Evolutionary conservation across 2,888 invertebrate species (phyloP), one percentile per base, ranked within the genome.

Genomic region (Schizaphis graminum): DNA sequence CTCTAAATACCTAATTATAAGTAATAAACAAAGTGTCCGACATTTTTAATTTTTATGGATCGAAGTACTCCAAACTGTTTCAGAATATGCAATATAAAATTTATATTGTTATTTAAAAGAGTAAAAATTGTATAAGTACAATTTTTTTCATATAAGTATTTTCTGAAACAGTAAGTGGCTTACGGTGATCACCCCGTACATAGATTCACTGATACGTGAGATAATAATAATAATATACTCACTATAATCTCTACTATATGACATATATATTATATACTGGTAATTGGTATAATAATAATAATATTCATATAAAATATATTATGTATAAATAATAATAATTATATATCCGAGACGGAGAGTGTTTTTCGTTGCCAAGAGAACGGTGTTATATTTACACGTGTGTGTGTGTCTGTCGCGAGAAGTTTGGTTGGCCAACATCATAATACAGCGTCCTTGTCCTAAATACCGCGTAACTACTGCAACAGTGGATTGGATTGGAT

Each of bases 311-410:
- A 53, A 44, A 86, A 44, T 26, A 44, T 44, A 86, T 86, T 21
- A 53, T 35, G 44, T 44, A 35, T 49, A 77, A 77, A 49, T 53
- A 77, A 77, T 77, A 35, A 77, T 77, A 35, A 77, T 77, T 77
- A 35, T 77, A 77, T 35, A 91, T 57, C n/a, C 44, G 49, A 57
- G 85, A 56, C n/a, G n/a, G 91, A 91, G 91, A 85, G 89, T 84
- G 77, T 89, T 88, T 92, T 89, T 93, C 92, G 77, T 88, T 89
- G 93, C 93, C 93, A 89, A 93, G 93, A 93, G 93, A 93, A 84
- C 89, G 93, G 57, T 56, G 28, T 41, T 67, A 28, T 77, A 77
- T 35, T 11, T 89, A 41, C 24, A 53, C 44, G 7, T 44, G 21
- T 61, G 47, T 77, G 53, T 53, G 91, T 49, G 56, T 88, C 11